Conservation (phyloP, 2,797 vertebrate genomes). For the Molossus alvarezi region DNA sequence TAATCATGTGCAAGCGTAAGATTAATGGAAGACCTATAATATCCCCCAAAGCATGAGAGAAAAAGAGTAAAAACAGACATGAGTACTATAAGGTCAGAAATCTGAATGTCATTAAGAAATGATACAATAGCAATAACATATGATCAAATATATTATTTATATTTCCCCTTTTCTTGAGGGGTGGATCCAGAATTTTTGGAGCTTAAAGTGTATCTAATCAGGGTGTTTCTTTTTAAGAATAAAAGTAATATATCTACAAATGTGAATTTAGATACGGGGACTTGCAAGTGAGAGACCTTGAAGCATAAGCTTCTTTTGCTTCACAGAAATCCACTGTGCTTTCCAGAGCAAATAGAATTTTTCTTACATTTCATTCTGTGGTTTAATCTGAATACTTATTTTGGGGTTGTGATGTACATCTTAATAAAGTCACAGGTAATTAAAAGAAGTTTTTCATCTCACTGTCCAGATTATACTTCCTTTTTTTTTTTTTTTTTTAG, state of each 20-base stretch:
- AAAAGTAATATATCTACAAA: background rate
- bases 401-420: background rate
- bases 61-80: constrained; percentile 52
- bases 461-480: background rate
- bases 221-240: background rate
- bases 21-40: constrained; percentile 73
- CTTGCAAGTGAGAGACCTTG: background rate
- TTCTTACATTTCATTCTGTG: constrained; percentile 16
- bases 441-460: constrained; percentile 32
- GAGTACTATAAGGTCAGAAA: background rate
- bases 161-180: background rate
- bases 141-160: background rate
- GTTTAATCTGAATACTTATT: constrained; percentile 39
- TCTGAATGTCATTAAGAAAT: background rate
- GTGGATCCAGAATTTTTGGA: background rate
- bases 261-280: background rate
- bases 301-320: background rate
- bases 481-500: background rate
- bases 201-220: background rate
- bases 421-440: background rate
- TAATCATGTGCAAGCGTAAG: constrained; percentile 73
- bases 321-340: background rate
- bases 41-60: constrained; percentile 46
- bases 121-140: background rate
- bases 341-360: background rate